A percentile compares a stretch with the other conserved stretches of the same genome.
Evolutionary conservation across 2,113 vertebrate genomes (phyloP).

Genomic region (Pygoscelis antarcticus): DNA sequence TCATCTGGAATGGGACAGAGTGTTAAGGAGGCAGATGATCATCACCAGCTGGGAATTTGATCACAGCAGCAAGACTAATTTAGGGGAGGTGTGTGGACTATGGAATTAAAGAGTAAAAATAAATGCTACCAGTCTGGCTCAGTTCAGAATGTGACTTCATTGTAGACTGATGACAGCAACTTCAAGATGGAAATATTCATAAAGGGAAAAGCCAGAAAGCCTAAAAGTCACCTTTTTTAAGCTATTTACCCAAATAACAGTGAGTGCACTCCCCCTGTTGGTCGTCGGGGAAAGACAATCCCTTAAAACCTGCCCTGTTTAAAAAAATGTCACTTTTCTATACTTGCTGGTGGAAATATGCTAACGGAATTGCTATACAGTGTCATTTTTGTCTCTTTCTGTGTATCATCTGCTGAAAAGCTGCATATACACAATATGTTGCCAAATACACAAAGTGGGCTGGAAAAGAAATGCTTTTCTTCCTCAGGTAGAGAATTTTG

Average conservation of each 20-base stretch:
- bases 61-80: background rate
- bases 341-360: background rate
- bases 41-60: background rate
- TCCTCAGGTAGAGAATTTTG: background rate
- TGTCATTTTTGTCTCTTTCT: background rate
- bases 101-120: background rate
- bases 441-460: background rate
- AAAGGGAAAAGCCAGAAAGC: background rate
- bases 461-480: background rate
- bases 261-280: constrained; percentile 51
- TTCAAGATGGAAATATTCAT: background rate
- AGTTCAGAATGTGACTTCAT: background rate
- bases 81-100: background rate
- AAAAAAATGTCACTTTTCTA: background rate
- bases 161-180: background rate
- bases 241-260: background rate
- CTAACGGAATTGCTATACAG: background rate
- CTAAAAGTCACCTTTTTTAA: background rate
- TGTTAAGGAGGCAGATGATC: background rate
- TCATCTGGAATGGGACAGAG: background rate
- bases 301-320: background rate
- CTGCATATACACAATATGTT: background rate
- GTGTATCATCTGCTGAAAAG: background rate
- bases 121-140: background rate
- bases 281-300: background rate